Conservation (phyloP, 1,140 invertebrate species). For the Ditylenchus dipsaci region DNA sequence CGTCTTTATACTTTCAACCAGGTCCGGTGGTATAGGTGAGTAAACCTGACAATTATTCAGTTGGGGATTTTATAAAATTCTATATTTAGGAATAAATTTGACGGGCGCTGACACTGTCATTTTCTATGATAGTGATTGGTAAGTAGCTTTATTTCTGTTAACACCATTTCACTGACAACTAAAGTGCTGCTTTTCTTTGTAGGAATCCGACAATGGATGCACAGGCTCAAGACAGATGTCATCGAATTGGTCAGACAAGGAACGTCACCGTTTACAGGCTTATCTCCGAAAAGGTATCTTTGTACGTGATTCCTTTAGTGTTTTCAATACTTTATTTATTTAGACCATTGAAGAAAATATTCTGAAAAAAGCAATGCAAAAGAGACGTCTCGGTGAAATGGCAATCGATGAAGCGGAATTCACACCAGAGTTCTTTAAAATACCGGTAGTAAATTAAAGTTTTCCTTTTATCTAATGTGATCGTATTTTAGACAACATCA, state of each 20-base stretch:
- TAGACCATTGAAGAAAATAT: slow-evolving; percentile 97
- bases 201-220: slow-evolving; percentile 61
- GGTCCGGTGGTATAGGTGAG: slow-evolving; percentile 93
- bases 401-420: slow-evolving; percentile 99
- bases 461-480: no score
- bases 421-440: slow-evolving; percentile 94
- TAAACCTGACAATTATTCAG: background rate
- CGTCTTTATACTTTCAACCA: slow-evolving; percentile 92
- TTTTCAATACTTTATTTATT: no score
- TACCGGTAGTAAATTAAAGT: slow-evolving; percentile 50
- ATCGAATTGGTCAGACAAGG: slow-evolving; percentile 86
- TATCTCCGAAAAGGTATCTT: slow-evolving; percentile 74
- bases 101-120: slow-evolving; percentile 98
- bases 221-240: slow-evolving; percentile 59
- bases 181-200: no score
- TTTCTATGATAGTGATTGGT: slow-evolving; percentile 99
- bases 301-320: no score
- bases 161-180: slow-evolving; percentile 74
- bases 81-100: slow-evolving; percentile 67
- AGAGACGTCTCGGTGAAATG: slow-evolving; percentile 86
- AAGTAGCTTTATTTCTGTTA: slow-evolving; percentile 99
- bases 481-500: slow-evolving; percentile 36
- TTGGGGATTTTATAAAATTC: background rate
- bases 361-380: slow-evolving; percentile 95
- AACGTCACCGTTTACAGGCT: slow-evolving; percentile 98